A percentile compares a stretch with the other conserved stretches of the same genome.
These are phyloP conservation scores for Eleginops maclovinus DNA, from an alignment of 2,113 vertebrate genomes.

Conservation along the genomic window DNA sequence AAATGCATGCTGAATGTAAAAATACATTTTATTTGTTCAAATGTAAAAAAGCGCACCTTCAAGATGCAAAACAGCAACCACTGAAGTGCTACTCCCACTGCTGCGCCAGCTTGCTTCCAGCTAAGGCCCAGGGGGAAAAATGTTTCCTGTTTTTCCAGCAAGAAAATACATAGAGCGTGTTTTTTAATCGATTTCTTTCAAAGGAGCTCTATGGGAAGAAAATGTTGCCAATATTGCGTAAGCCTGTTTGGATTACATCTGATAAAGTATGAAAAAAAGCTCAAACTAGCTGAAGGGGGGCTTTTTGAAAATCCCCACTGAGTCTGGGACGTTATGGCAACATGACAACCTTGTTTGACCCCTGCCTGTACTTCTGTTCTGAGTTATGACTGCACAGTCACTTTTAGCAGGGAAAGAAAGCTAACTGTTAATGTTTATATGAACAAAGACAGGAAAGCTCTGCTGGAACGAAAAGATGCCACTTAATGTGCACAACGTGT, in stretches of 20 bases:
- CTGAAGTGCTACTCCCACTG: not conserved
- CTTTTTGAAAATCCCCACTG: constrained; percentile 14
- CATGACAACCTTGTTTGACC: constrained; percentile 26
- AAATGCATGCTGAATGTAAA: not conserved
- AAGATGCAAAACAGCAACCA: not conserved
- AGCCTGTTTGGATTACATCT: not conserved
- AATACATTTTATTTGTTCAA: not conserved
- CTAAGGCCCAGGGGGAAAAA: too few species aligned
- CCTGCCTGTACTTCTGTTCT: constrained; percentile 25
- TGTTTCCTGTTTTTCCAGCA: not conserved
- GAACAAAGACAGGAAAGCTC: not conserved
- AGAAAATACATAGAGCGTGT: not conserved
- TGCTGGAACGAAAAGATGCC: not conserved
- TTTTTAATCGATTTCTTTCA: not conserved
- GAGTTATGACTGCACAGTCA: constrained; percentile 18
- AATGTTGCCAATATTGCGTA: not conserved
- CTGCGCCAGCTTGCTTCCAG: not conserved
- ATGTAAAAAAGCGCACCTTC: not conserved
- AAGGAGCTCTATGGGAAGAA: too few species aligned
- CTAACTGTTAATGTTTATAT: not conserved
- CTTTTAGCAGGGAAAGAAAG: not conserved
- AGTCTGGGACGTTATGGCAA: constrained; percentile 38
- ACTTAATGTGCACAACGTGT: not conserved
- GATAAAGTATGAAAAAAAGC: not conserved
- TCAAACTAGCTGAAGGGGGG: not conserved